Conservation (phyloP, 2,797 vertebrate species). For the Hephaestus fuliginosus region DNA sequence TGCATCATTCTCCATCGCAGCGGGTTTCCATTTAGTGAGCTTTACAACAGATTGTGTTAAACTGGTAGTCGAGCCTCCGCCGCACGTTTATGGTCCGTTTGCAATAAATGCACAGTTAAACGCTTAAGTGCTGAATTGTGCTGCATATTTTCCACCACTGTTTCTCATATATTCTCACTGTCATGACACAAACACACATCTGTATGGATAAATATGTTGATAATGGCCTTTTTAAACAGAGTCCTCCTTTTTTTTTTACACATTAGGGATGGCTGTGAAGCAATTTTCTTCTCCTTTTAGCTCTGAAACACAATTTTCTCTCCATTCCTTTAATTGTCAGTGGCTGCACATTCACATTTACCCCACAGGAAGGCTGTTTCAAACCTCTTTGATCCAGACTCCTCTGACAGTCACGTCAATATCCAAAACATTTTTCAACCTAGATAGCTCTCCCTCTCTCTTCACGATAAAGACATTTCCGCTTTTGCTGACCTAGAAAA, state of each 20-base stretch:
- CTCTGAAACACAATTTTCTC: slow-evolving; percentile 46
- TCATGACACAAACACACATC: not conserved
- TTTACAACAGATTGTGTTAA: slow-evolving; percentile 36
- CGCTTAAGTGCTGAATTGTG: slow-evolving; percentile 16
- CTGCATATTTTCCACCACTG: not conserved
- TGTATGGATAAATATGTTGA: slow-evolving; percentile 14
- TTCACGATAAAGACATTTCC: slow-evolving; percentile 47
- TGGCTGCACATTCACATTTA: slow-evolving; percentile 58
- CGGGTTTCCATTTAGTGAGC: slow-evolving; percentile 34
- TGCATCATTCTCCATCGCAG: slow-evolving; percentile 28
- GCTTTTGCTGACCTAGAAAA: slow-evolving; percentile 67
- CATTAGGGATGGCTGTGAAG: slow-evolving; percentile 21
- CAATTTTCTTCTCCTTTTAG: slow-evolving; percentile 12
- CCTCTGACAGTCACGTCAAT: slow-evolving; percentile 60
- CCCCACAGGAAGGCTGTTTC: slow-evolving; percentile 51
- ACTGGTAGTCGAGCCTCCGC: slow-evolving; percentile 19
- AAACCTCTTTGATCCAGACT: slow-evolving; percentile 67
- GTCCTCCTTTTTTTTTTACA: slow-evolving; percentile 1
- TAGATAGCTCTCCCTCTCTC: slow-evolving; percentile 48
- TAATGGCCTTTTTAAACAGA: slow-evolving; percentile 19
- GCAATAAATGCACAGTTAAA: slow-evolving; percentile 29
- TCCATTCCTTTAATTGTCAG: slow-evolving; percentile 53
- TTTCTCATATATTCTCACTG: slow-evolving; percentile 3
- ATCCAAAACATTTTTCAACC: slow-evolving; percentile 63
- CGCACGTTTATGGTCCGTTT: not conserved